These are phyloP conservation scores for Globia sparganii DNA, from an alignment of 2,888 invertebrate species.

Conservation along the genomic window DNA sequence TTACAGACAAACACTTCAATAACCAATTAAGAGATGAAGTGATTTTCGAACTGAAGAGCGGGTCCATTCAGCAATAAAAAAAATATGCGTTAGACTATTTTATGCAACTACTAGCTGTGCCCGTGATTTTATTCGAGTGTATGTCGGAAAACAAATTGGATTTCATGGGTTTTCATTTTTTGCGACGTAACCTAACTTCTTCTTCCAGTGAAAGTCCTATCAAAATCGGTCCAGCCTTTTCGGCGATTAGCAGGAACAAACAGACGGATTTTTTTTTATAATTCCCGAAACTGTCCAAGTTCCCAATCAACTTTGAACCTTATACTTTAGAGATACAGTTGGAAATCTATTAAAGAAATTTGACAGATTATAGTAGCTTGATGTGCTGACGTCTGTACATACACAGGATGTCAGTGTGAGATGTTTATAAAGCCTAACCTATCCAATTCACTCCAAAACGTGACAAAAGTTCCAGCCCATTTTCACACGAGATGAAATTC, in stretches of 20 bases:
- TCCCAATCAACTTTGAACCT: too few species aligned
- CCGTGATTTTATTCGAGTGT: neutral
- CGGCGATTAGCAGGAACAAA: neutral
- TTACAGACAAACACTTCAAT: neutral
- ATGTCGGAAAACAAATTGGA: neutral
- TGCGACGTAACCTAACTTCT: neutral
- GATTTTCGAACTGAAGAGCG: too few species aligned
- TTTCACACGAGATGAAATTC: constrained; percentile 17
- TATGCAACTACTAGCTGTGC: neutral
- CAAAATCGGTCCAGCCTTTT: neutral
- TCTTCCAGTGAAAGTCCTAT: neutral
- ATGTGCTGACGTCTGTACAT: too few species aligned
- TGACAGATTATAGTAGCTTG: too few species aligned
- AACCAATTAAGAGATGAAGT: too few species aligned
- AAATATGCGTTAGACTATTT: neutral
- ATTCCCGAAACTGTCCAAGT: too few species aligned
- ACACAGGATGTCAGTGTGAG: neutral
- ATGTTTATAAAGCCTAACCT: neutral
- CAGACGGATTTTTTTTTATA: too few species aligned
- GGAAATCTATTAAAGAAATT: too few species aligned
- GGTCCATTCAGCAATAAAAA: too few species aligned
- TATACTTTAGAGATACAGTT: too few species aligned
- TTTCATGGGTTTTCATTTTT: neutral
- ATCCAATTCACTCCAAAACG: constrained; percentile 12
- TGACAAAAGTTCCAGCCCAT: neutral